Base-by-base conservation (phyloP, 2,113 vertebrate genomes). In the Trichechus manatus region DNA sequence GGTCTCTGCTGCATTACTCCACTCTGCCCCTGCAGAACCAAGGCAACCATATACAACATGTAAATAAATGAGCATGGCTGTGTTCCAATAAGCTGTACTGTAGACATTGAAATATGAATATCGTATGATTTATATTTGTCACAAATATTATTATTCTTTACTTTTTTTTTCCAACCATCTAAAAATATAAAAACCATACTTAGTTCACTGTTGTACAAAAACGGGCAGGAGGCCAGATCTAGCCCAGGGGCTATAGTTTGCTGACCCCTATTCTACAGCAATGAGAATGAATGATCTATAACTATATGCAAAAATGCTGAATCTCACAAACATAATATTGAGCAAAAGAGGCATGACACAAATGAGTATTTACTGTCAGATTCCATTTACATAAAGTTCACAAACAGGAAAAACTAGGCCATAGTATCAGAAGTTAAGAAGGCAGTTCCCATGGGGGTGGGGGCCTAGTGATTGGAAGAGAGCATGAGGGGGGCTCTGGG, bases 171-270 rank as follows among this genome's bases (percentile, higher is more conserved):
- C 7, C 59, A 91, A 74, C 36, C 56, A 79, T 74, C 10, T 66
- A 85, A 89, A 95, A 89, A 93, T 59, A 44, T 15, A n/a, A 72
- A 92, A 89, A 91, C 19, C 47, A 81, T 66, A 70, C 10, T 77
- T 42, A 83, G 31, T 8, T 87, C 70, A 80, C 20, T 53, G 44
- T 78, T 79, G 29, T 66, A 81, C 6, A 91, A 86, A 90, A 95
- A 95, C 5, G 70, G 19, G 47, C 56, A 90, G 56, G 68, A 7
- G 47, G 14, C 53, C 85, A 89, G 56, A 88, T 44, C 72, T 74
- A 64, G 63, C 22, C 33, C n/a, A 25, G 19, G 20, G 47, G 7
- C 36, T 53, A 5, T 22, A 19, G 19, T 80, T 88, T 92, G 79
- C n/a, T 83, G 72, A 68, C 8, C 9, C 6, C 33, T 84, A 27